Conservation (phyloP, 2,888 invertebrate genomes). For the Mimumesa dahlbomi region DNA sequence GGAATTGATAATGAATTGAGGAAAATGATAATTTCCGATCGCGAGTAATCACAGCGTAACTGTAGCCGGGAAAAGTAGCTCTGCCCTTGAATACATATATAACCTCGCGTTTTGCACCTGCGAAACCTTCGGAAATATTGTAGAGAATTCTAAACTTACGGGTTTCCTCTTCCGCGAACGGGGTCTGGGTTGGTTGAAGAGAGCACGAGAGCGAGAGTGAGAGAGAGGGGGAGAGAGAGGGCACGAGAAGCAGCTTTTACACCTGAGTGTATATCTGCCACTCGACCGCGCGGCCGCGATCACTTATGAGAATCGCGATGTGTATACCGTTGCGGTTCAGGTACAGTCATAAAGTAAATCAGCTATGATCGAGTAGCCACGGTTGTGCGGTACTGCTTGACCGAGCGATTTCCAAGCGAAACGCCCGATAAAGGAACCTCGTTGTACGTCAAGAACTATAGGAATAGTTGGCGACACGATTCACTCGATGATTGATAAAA, state of each 20-base stretch:
- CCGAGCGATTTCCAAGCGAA: constrained; percentile 49
- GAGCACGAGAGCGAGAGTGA: constrained; percentile 30
- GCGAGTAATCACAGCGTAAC: constrained; percentile 27
- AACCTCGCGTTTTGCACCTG: constrained; percentile 49
- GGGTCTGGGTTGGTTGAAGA: constrained; percentile 27
- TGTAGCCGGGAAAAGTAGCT: constrained; percentile 25
- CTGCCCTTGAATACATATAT: constrained; percentile 24
- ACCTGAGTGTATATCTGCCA: constrained; percentile 54
- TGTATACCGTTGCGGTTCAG: constrained; percentile 47
- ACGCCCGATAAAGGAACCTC: constrained; percentile 27
- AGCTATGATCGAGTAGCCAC: constrained; percentile 53
- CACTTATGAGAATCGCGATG: constrained; percentile 45
- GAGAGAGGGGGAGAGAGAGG: no score
- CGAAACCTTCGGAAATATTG: constrained; percentile 39
- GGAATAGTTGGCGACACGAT: no score
- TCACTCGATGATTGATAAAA: no score
- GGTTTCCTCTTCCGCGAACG: constrained; percentile 60
- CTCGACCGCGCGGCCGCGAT: constrained; percentile 33
- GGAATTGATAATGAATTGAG: not conserved
- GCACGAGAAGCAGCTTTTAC: constrained; percentile 58
- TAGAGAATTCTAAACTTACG: constrained; percentile 47
- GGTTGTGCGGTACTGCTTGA: constrained; percentile 9
- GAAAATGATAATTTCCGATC: constrained; percentile 1
- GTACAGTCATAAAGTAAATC: constrained; percentile 63
- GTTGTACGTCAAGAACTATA: constrained; percentile 17